These are phyloP conservation scores for Streptopelia turtur DNA, from an alignment of 2,797 vertebrate genomes.

Conservation along the genomic window DNA sequence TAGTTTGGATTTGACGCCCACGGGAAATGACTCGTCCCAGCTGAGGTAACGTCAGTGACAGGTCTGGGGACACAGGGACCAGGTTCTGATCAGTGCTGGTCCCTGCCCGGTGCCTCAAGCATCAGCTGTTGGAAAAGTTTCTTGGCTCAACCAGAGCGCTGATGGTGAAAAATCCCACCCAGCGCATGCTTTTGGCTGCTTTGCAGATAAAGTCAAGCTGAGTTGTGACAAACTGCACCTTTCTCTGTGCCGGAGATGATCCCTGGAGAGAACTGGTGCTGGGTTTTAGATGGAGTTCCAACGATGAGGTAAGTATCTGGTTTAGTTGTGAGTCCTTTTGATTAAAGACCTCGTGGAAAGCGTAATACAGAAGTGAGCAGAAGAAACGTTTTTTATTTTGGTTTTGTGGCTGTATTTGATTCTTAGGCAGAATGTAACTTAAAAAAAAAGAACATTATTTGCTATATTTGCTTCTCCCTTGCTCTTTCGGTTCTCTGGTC, in stretches of 20 bases:
- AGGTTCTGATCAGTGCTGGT: not conserved
- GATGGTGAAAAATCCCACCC: not conserved
- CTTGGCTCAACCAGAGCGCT: not conserved
- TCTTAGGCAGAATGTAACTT: not conserved
- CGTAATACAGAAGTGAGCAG: not conserved
- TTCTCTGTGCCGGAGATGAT: not conserved
- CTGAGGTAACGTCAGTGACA: not conserved
- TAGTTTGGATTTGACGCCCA: not conserved
- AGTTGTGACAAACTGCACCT: not conserved
- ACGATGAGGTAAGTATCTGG: not conserved
- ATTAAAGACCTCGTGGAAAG: not conserved
- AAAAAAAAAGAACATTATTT: not conserved
- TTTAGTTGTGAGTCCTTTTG: not conserved
- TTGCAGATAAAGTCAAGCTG: not conserved
- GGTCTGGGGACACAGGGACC: not conserved
- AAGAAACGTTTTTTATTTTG: not conserved
- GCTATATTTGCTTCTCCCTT: not conserved
- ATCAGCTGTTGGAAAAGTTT: not conserved
- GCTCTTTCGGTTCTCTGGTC: constrained; percentile 67
- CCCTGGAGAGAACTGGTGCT: not conserved
- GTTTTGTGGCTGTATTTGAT: not conserved
- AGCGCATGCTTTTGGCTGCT: not conserved
- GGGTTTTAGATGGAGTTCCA: not conserved
- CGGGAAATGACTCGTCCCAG: not conserved
- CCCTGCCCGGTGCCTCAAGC: not conserved